Base-by-base conservation (phyloP, 1,140 invertebrate species). In the Muscidifurax raptorellus region DNA sequence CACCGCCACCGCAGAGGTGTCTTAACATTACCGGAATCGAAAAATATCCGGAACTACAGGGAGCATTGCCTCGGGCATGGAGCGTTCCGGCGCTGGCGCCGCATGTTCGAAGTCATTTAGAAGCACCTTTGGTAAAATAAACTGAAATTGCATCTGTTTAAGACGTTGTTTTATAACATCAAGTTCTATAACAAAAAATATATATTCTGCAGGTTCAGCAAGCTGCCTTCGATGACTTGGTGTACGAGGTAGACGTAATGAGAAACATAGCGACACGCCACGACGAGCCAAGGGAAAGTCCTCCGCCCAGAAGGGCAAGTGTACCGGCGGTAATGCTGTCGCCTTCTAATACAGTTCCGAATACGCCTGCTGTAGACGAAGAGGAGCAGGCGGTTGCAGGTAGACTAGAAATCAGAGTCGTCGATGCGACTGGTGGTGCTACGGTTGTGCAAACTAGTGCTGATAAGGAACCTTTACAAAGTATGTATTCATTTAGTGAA, bases 221-320 rank as follows among this genome's bases (percentile, higher is more conserved):
- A 92, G 97, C 97, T 28, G 95, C 96, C 15, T 97, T 98, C 91
- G 97, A 97, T 90, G 96, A 97, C 90, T 94, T 95, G 85, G 93
- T 96, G 0, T 98, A 97, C 92, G 94, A 96, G 82, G 95, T 98
- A 69, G 97, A 98, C 91, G 95, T 98, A 28, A 96, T 96, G 94
- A 94, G 97, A 69, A 97, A 97, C 90, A 94, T 98, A 18, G 95
- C 94, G 10, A 92, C 92, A 10, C 91, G 94, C 80, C 86, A 91
- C 67, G 89, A 92, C 28, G 90, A 91, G 27, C 89, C 89, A 18
- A 86, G 84, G 74, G 78, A 89, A 69, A 88, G 72, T 74, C 80
- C 87, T 72, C 71, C 88, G 28, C 64, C 85, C 4, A 90, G 91
- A 74, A 87, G 90, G 74, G 88, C 90, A 0, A 93, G 92, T 86